phyloP scores from a whole-genome alignment of 2,113 vertebrate species.

The Mormyrus iriodes region DNA sequence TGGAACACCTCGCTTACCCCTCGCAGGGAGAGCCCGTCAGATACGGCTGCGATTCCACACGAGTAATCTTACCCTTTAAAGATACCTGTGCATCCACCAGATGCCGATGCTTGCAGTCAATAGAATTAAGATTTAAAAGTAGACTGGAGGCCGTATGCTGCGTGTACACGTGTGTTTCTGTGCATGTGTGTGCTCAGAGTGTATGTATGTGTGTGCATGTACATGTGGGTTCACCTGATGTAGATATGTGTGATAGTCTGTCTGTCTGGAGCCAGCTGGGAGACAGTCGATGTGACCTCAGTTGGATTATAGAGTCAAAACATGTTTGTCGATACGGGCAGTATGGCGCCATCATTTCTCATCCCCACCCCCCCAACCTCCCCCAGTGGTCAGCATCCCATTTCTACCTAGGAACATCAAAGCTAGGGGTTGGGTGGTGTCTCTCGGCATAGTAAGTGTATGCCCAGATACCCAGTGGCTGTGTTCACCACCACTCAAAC shows the following conservation, averaged over 20 bases:
- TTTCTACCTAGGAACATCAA: neutral
- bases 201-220: slow-evolving; percentile 21
- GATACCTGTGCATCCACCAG: neutral
- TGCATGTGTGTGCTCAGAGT: neutral
- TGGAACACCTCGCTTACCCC: slow-evolving; percentile 10
- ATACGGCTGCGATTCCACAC: slow-evolving; percentile 23
- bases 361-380: slow-evolving; percentile 70
- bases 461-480: neutral
- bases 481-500: neutral
- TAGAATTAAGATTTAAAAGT: neutral
- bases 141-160: neutral
- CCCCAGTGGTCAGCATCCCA: slow-evolving; percentile 33
- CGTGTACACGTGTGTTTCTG: slow-evolving; percentile 6
- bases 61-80: neutral
- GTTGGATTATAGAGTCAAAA: slow-evolving; percentile 79
- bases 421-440: neutral
- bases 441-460: neutral
- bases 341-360: slow-evolving; percentile 80
- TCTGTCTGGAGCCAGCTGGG: slow-evolving; percentile 52
- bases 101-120: neutral
- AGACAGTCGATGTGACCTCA: slow-evolving; percentile 85
- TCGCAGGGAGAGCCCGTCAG: slow-evolving; percentile 18
- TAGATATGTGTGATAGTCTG: slow-evolving; percentile 3
- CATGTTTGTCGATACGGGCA: slow-evolving; percentile 76
- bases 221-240: slow-evolving; percentile 5